These are phyloP conservation scores for Brienomyrus longianalis DNA, from an alignment of 2,113 vertebrate genomes.

Conservation along the genomic window DNA sequence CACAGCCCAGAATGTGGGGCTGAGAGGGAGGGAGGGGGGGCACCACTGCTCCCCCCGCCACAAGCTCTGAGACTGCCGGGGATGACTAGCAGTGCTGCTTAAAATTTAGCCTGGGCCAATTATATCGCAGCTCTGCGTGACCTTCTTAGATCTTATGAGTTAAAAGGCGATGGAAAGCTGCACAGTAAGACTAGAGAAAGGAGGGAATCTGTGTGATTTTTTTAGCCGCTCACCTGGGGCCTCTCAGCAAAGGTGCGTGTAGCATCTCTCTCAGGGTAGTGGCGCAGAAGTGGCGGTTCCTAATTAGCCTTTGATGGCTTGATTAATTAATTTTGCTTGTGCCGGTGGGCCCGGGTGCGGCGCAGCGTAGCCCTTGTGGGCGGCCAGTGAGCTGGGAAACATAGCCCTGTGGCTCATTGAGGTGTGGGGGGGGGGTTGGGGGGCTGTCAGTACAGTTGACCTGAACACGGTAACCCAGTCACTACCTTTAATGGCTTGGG, in stretches of 20 bases:
- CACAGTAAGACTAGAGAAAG: not conserved
- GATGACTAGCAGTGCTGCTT: not conserved
- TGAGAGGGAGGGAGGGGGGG: not conserved
- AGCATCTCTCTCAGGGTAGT: not conserved
- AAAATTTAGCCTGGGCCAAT: not conserved
- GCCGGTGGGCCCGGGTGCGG: not conserved
- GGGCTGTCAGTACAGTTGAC: not conserved
- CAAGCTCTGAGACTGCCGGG: not conserved
- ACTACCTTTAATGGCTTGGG: not conserved
- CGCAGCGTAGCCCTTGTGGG: not conserved
- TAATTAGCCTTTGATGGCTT: conserved; percentile 33
- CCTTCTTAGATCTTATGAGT: not conserved
- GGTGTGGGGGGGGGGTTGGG: not conserved
- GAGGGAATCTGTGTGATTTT: not conserved
- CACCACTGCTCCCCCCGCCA: not conserved
- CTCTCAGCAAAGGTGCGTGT: not conserved
- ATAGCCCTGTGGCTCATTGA: not conserved
- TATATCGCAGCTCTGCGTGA: not conserved
- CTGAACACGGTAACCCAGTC: not conserved
- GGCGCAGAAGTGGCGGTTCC: not conserved
- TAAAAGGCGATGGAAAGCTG: not conserved
- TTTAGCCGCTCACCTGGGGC: not conserved
- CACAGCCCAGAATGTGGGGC: not conserved
- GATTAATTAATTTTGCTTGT: conserved; percentile 19
- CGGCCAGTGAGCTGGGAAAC: not conserved